A percentile compares a stretch with the other conserved stretches of the same genome.
Evolutionary conservation across 2,113 vertebrate species (phyloP).

Genomic region (Xenopus borealis): DNA sequence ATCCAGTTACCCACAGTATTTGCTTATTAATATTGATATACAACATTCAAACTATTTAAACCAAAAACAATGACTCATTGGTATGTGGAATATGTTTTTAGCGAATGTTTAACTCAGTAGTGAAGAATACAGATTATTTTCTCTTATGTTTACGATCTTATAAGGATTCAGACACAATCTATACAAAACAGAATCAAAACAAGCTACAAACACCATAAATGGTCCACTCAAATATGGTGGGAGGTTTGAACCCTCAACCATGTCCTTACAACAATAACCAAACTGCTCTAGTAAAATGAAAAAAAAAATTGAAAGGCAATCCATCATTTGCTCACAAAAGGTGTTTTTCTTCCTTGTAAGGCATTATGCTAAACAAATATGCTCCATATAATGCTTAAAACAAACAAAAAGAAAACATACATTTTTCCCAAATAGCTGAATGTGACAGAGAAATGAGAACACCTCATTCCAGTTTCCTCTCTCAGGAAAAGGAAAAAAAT

Average conservation of each 20-base stretch:
- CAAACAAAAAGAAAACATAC: background rate
- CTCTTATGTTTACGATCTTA: background rate
- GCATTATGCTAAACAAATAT: background rate
- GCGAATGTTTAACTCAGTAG: background rate
- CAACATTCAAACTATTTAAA: constrained; percentile 17
- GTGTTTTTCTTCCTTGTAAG: background rate
- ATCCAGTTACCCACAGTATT: constrained; percentile 34
- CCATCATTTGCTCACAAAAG: constrained; percentile 9
- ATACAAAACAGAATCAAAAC: too few species aligned
- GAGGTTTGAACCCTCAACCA: background rate
- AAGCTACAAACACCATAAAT: background rate
- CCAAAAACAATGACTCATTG: constrained; percentile 9
- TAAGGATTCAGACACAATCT: too few species aligned
- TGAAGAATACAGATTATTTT: background rate
- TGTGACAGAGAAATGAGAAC: background rate
- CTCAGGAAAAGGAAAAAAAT: too few species aligned
- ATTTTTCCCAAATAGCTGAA: background rate
- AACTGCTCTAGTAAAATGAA: background rate
- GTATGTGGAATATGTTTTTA: background rate
- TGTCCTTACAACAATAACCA: background rate
- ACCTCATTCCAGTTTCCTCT: too few species aligned
- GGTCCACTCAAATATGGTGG: background rate
- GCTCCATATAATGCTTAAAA: background rate
- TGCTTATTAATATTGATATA: constrained; percentile 38
- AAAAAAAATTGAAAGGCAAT: background rate